Conservation (phyloP, 2,888 invertebrate species). For the Empis livida region DNA sequence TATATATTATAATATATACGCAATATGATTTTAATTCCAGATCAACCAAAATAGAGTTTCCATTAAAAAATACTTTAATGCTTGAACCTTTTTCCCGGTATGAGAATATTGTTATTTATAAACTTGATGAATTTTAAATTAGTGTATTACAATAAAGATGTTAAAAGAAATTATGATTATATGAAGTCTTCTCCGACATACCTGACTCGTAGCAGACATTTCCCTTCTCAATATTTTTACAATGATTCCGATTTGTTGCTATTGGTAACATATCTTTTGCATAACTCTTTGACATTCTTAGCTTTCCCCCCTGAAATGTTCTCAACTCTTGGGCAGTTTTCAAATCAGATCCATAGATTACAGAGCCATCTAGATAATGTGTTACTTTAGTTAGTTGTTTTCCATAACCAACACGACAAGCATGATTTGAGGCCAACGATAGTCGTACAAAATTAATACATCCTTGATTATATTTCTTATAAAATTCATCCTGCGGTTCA, state of each 20-base stretch:
- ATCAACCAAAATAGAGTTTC: too few relatives aligned
- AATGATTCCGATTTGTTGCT: conserved; percentile 47
- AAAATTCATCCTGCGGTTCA: conserved; percentile 48
- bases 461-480: conserved; percentile 40
- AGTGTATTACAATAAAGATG: too few relatives aligned
- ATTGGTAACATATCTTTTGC: conserved; percentile 54
- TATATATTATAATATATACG: too few relatives aligned
- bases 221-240: conserved; percentile 39
- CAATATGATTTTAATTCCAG: too few relatives aligned
- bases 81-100: too few relatives aligned
- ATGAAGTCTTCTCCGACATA: too few relatives aligned
- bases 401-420: conserved; percentile 56
- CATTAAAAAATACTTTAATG: too few relatives aligned
- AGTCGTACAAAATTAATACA: conserved; percentile 65
- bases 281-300: conserved; percentile 51
- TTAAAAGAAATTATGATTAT: too few relatives aligned
- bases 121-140: too few relatives aligned
- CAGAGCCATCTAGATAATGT: conserved; percentile 60
- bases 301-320: conserved; percentile 45
- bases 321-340: conserved; percentile 45
- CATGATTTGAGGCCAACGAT: conserved; percentile 48
- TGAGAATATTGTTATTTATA: too few relatives aligned
- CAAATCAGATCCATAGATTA: conserved; percentile 56
- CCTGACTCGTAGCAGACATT: conserved; percentile 48
- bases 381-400: conserved; percentile 54